Evolutionary conservation across 2,888 invertebrate genomes (phyloP).

Genomic region (Tetanocera ferruginea): DNA sequence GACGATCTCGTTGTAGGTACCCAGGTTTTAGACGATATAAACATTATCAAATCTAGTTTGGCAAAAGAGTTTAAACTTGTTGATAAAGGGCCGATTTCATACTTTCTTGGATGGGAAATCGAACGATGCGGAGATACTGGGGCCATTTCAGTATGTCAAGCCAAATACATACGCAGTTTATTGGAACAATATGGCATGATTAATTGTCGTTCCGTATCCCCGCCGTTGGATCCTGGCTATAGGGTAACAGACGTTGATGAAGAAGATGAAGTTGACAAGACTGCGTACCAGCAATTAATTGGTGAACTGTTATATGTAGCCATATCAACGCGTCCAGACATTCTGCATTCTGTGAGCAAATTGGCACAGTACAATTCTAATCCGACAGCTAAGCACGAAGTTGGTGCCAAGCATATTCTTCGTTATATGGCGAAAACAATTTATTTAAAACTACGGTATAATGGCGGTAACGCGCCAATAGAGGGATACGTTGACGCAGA

Average conservation of each 20-base stretch:
- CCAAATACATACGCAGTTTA: conserved; percentile 41
- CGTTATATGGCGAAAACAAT: conserved; percentile 45
- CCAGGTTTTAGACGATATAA: conserved; percentile 29
- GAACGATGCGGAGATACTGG: conserved; percentile 39
- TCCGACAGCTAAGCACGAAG: conserved; percentile 45
- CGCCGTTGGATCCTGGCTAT: conserved; percentile 41
- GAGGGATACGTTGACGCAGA: neutral
- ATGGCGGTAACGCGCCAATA: neutral
- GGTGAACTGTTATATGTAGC: conserved; percentile 40
- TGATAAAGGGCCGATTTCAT: conserved; percentile 18
- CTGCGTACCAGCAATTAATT: conserved; percentile 36
- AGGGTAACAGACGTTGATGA: conserved; percentile 29
- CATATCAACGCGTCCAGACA: conserved; percentile 43
- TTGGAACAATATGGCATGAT: conserved; percentile 44
- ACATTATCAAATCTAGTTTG: conserved; percentile 24
- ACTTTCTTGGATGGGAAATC: conserved; percentile 41
- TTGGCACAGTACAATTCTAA: conserved; percentile 44
- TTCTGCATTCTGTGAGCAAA: conserved; percentile 41
- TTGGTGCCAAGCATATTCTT: conserved; percentile 44
- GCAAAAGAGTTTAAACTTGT: conserved; percentile 36
- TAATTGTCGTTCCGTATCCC: conserved; percentile 40
- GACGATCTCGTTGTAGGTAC: conserved; percentile 37
- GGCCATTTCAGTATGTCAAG: conserved; percentile 39
- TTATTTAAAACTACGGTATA: conserved; percentile 43
- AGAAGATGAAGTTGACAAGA: conserved; percentile 14